phyloP scores from a whole-genome alignment of 2,113 vertebrate genomes.

The Nematolebias whitei region DNA sequence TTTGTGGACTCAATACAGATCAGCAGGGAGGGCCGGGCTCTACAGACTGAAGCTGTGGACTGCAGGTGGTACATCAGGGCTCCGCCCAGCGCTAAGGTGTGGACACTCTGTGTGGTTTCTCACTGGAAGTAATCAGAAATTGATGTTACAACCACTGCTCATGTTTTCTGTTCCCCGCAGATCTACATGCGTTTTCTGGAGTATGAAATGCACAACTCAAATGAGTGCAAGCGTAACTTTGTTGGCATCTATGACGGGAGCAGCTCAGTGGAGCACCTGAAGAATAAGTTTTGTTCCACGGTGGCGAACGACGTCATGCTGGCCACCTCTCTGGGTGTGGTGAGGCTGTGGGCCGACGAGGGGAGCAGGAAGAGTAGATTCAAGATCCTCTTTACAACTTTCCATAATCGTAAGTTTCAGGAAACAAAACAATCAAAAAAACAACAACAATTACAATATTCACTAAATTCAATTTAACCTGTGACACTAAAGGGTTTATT shows the following conservation, averaged over 20 bases:
- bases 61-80: constrained; percentile 97
- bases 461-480: not conserved
- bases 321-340: constrained; percentile 88
- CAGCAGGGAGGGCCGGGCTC: constrained; percentile 85
- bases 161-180: constrained; percentile 68
- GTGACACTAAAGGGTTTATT: not conserved
- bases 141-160: not conserved
- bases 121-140: not conserved
- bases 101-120: not conserved
- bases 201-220: constrained; percentile 99
- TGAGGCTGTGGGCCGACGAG: constrained; percentile 97
- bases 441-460: not conserved
- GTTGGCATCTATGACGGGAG: constrained; percentile 96
- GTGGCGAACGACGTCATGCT: constrained; percentile 98
- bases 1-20: constrained; percentile 92
- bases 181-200: constrained; percentile 97
- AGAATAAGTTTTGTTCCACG: constrained; percentile 97
- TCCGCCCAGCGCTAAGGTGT: constrained; percentile 90
- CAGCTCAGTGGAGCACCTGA: constrained; percentile 94
- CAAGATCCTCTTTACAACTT: constrained; percentile 97
- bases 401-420: constrained; percentile 90
- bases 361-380: constrained; percentile 93
- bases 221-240: constrained; percentile 97
- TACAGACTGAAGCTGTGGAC: constrained; percentile 91
- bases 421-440: not conserved